Conservation (phyloP, 2,113 vertebrate genomes). For the Vulpes ferrilata region DNA sequence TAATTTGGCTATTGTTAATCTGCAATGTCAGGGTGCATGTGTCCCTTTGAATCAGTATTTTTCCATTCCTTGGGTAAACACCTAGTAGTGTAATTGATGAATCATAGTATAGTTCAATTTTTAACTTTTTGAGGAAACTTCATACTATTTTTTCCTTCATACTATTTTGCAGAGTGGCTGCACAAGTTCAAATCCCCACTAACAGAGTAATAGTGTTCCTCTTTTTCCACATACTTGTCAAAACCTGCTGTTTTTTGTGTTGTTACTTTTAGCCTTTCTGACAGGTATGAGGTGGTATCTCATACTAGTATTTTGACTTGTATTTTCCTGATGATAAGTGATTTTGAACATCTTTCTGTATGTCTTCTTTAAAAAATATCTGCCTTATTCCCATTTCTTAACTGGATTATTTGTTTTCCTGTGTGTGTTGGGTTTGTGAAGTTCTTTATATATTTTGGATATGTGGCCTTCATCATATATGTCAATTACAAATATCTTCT, state of each 20-base stretch:
- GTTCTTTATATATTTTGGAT: not conserved
- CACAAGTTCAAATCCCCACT: not conserved
- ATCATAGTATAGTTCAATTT: not conserved
- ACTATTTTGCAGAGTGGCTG: not conserved
- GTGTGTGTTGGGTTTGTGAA: not conserved
- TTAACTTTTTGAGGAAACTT: not conserved
- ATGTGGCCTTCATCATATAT: not conserved
- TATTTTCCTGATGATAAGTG: not conserved
- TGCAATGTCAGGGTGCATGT: not conserved
- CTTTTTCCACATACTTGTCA: not conserved
- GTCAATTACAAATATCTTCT: not conserved
- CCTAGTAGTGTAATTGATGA: not conserved
- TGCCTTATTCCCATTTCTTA: not conserved
- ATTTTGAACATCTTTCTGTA: not conserved
- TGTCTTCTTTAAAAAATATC: not conserved
- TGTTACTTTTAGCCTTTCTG: not conserved
- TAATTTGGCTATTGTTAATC: not conserved
- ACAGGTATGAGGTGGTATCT: not conserved
- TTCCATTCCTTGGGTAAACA: not conserved
- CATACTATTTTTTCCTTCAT: not conserved
- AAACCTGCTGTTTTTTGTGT: not conserved
- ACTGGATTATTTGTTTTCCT: not conserved
- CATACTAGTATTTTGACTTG: not conserved
- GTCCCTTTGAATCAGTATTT: not conserved
- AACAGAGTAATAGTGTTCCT: not conserved